Evolutionary conservation across 2,113 vertebrate genomes (phyloP), one percentile per base, ranked within the genome.

Genomic region (Brachyistius frenatus): DNA sequence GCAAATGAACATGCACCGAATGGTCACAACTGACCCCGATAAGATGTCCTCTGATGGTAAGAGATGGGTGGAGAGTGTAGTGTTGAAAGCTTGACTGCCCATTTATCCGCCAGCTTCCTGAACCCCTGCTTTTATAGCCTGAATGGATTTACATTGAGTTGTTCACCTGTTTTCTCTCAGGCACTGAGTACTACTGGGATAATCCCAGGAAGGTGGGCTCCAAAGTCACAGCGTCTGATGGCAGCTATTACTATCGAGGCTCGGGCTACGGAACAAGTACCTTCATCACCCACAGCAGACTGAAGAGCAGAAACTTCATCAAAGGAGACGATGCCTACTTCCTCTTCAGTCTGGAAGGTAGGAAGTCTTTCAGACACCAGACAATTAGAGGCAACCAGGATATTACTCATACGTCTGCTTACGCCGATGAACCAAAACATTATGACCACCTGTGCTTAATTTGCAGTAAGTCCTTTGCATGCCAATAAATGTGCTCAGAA

Each of bases 341-440:
- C 65, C 94, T 97, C 58, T 52, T 97, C 76, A 96, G 96, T 23
- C 35, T 96, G 53, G 95, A 97, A 91, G 96, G 96, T 98, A 90
- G 33, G 68, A 9, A 30, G 14, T 32, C 37, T 46, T 50, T 37
- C 9, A n/a, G 52, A 65, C 30, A 72, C 10, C 2, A 15, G 7
- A 47, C 1, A 10, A 2, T 44, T 44, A 11, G 9, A 30, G 2
- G 36, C 2, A 23, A 31, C 39, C 39, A 41, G 11, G 41, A 44
- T 44, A 11, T 44, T 11, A 44, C 41, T 10, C 41, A 44, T 44
- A 23, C 23, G 23, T 23, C 23, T 23, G 39, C 39, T 5, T 10
- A 55, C 30, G 4, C 9, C 33, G 54, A 15, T 47, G 32, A 44
- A 31, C 4, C 67, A 57, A 32, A 57, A 36, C 55, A 58, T 2